These are phyloP conservation scores for Epistrophe eligans DNA, from an alignment of 2,888 invertebrate species.

Conservation along the genomic window DNA sequence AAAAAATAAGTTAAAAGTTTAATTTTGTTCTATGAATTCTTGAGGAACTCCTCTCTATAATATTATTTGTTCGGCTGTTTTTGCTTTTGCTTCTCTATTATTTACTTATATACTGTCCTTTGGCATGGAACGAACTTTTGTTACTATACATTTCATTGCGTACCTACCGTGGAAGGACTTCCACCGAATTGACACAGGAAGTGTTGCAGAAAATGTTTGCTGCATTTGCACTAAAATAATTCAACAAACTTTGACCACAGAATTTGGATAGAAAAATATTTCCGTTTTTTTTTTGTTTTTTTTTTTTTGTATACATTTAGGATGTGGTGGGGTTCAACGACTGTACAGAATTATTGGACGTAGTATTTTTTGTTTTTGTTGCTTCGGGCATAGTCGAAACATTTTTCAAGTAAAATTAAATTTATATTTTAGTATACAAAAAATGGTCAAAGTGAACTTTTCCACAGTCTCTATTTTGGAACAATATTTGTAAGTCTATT, in stretches of 20 bases:
- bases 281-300: neutral
- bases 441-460: too few relatives aligned
- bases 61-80: neutral
- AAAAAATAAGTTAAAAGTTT: conserved; percentile 53
- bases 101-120: conserved; percentile 16
- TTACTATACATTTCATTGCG: neutral
- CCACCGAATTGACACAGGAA: conserved; percentile 16
- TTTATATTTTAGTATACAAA: too few relatives aligned
- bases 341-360: neutral
- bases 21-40: conserved; percentile 62
- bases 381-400: too few relatives aligned
- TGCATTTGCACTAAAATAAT: neutral
- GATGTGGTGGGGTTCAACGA: neutral
- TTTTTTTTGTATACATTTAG: neutral
- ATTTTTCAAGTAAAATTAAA: too few relatives aligned
- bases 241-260: conserved; percentile 14
- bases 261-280: neutral
- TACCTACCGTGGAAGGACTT: neutral
- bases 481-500: too few relatives aligned
- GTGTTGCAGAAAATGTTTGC: conserved; percentile 19
- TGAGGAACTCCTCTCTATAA: conserved; percentile 24
- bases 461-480: too few relatives aligned
- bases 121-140: conserved; percentile 7
- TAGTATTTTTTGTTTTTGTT: neutral
- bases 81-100: neutral